A percentile compares a stretch with the other conserved stretches of the same genome.
These are phyloP conservation scores for Pangasius sanitwongsei DNA, from an alignment of 2,797 vertebrate species.

Conservation along the genomic window DNA sequence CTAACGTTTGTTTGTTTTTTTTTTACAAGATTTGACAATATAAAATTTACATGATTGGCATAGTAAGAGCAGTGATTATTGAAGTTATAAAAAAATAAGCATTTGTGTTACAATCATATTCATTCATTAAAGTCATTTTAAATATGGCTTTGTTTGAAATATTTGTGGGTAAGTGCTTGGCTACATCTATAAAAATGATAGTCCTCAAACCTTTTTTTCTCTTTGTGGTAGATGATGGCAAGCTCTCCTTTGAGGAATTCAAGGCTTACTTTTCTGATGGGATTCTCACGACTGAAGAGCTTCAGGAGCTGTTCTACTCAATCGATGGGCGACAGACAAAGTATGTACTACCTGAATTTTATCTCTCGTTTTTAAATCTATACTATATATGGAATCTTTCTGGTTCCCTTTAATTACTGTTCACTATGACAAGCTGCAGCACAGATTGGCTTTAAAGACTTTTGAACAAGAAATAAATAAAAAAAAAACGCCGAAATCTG, in stretches of 20 bases:
- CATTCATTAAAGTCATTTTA: not conserved
- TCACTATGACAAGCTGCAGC: not conserved
- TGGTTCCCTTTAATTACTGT: not conserved
- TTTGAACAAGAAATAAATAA: not conserved
- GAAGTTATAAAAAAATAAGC: not conserved
- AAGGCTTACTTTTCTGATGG: slow-evolving; percentile 93
- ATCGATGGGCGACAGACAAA: slow-evolving; percentile 88
- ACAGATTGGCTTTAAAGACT: not conserved
- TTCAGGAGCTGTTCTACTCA: slow-evolving; percentile 89
- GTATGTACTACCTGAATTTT: slow-evolving; percentile 71
- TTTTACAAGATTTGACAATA: not conserved
- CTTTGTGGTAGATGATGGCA: slow-evolving; percentile 86
- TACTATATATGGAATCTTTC: not conserved
- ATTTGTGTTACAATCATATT: not conserved
- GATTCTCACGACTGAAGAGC: slow-evolving; percentile 89
- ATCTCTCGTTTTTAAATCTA: not conserved
- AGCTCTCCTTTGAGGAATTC: slow-evolving; percentile 97
- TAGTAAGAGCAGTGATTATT: not conserved
- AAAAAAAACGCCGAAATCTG: not conserved
- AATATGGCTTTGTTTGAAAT: not conserved
- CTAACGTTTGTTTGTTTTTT: not conserved
- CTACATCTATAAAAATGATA: not conserved
- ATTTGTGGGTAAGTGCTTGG: not conserved
- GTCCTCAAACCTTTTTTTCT: not conserved
- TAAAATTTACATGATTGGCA: not conserved